phyloP scores from a whole-genome alignment of 2,888 invertebrate species.

The Drosophila formosana region DNA sequence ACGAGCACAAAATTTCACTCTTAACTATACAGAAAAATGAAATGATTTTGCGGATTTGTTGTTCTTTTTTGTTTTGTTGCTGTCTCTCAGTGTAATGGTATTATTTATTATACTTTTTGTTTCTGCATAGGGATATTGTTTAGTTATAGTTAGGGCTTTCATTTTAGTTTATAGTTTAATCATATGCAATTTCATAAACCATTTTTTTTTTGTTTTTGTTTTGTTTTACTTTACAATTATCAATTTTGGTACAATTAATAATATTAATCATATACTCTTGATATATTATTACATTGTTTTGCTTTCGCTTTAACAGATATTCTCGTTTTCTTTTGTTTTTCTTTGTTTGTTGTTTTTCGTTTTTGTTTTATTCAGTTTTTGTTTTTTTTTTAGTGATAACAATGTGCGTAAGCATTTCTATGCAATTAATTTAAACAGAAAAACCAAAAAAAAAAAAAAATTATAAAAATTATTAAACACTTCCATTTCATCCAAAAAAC shows the following conservation, averaged over 20 bases:
- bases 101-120: constrained; percentile 47
- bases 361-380: constrained; percentile 24
- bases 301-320: constrained; percentile 64
- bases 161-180: constrained; percentile 62
- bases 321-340: constrained; percentile 20
- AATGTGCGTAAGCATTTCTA: constrained; percentile 75
- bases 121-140: constrained; percentile 69
- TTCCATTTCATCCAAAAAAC: constrained; percentile 22
- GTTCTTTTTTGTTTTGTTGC: constrained; percentile 28
- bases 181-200: constrained; percentile 71
- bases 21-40: constrained; percentile 55
- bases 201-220: constrained; percentile 37
- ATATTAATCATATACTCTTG: constrained; percentile 62
- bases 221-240: constrained; percentile 68
- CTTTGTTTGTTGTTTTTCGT: constrained; percentile 39
- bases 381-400: constrained; percentile 63
- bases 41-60: constrained; percentile 36
- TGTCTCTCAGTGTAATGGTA: constrained; percentile 58
- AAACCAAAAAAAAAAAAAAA: constrained; percentile 31
- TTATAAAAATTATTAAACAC: constrained; percentile 23
- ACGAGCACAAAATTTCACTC: constrained; percentile 53
- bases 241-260: constrained; percentile 78
- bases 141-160: constrained; percentile 57
- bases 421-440: constrained; percentile 43
- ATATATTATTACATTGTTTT: constrained; percentile 50